Evolutionary conservation across 2,797 vertebrate species (phyloP), one percentile per base, ranked within the genome.

Genomic region (Dendrocincla fuliginosa): DNA sequence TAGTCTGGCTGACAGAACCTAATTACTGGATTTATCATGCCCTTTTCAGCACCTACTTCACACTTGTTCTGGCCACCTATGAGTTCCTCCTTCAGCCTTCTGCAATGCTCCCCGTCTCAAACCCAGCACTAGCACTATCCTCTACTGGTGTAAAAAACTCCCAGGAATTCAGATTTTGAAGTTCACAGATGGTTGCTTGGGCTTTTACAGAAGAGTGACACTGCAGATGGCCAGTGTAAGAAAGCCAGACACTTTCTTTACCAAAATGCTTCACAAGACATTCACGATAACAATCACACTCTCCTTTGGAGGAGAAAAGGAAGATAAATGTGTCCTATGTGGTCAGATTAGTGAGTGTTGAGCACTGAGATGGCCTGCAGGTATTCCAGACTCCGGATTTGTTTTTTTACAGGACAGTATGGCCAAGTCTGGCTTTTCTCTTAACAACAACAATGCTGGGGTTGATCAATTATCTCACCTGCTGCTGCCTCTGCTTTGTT

Each of bases 11-110:
- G 87, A 88, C 79, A 91, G 81, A 60, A 89, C 76, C 70, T 88
- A 95, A 90, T 92, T 93, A 91, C 77, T 82, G 91, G 90, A 95
- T 95, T 96, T 96, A 93, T 91, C 83, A 52, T 10, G 59, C 55
- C 85, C 83, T 95, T 95, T 96, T 92, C 90, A 86, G 87, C 87
- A 87, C 88, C 63, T 69, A 57, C 65, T 93, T 86, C 33, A 84
- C 1, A 0, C 65, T 70, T 82, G 32, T 60, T 64, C 89, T 93
- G 83, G 79, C 49, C 67, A 82, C 70, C 47, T 76, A 4, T 17
- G 46, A 76, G 50, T 53, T 35, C 35, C 46, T 85, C 76, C 37
- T 68, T 67, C 61, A 89, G 63, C 41, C 52, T 73, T 89, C 9
- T 69, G 50, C 69, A 95, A 9, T 2, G 16, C n/a, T 20, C 33